These are phyloP conservation scores for Mesocricetus auratus DNA, from an alignment of 2,113 vertebrate genomes.

Conservation along the genomic window DNA sequence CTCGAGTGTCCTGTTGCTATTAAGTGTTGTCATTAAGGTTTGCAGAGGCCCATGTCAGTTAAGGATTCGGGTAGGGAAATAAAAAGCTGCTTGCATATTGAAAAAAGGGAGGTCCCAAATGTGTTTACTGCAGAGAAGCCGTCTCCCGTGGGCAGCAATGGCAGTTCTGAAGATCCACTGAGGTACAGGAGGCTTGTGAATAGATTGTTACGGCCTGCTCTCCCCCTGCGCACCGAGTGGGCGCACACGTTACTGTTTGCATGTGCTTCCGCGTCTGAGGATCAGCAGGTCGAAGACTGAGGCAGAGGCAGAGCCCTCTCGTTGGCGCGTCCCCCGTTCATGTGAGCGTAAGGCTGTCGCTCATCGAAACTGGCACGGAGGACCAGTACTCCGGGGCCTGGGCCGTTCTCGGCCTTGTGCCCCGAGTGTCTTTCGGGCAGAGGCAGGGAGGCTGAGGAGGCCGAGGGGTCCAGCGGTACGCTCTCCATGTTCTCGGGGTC, in stretches of 20 bases:
- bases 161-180: constrained; percentile 91
- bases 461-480: constrained; percentile 96
- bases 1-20: constrained; percentile 88
- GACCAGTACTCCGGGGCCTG: constrained; percentile 91
- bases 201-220: constrained; percentile 80
- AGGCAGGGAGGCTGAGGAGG: constrained; percentile 91
- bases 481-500: constrained; percentile 98
- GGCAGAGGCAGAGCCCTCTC: constrained; percentile 96
- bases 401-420: constrained; percentile 94
- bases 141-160: constrained; percentile 89
- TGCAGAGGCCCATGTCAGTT: constrained; percentile 87
- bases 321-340: constrained; percentile 98
- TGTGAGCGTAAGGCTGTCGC: constrained; percentile 97
- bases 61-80: constrained; percentile 86
- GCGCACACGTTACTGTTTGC: constrained; percentile 64
- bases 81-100: constrained; percentile 90
- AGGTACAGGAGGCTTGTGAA: constrained; percentile 92
- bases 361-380: constrained; percentile 95
- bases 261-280: constrained; percentile 69
- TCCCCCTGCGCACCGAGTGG: constrained; percentile 50
- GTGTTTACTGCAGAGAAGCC: constrained; percentile 87
- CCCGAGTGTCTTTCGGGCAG: constrained; percentile 94
- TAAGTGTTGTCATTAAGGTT: constrained; percentile 87
- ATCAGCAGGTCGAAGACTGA: constrained; percentile 99
- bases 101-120: constrained; percentile 84